A percentile compares a stretch with the other conserved stretches of the same genome.
Evolutionary conservation across 2,113 vertebrate genomes (phyloP).

Genomic region (Leucoraja erinaceus): DNA sequence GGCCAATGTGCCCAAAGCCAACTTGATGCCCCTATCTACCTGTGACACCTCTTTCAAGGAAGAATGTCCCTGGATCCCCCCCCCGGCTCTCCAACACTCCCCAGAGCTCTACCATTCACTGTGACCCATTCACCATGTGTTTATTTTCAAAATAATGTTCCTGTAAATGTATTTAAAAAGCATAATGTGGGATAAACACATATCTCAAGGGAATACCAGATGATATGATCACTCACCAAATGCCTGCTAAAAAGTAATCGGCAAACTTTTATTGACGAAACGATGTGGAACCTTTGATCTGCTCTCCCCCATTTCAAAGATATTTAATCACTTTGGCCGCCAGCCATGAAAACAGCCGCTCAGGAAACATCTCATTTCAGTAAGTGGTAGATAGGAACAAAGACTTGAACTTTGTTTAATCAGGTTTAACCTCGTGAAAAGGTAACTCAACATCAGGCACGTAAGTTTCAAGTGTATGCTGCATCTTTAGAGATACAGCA

Average conservation of each 20-base stretch:
- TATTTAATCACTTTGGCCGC: neutral
- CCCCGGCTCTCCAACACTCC: too few species aligned
- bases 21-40: too few species aligned
- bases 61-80: too few species aligned
- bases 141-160: constrained; percentile 3
- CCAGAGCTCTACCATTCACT: too few species aligned
- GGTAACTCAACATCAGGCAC: neutral
- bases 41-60: too few species aligned
- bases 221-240: neutral
- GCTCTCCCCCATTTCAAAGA: neutral
- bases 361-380: neutral
- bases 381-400: neutral
- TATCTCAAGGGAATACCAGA: too few species aligned
- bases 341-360: neutral
- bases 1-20: too few species aligned
- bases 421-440: neutral
- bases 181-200: neutral
- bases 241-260: neutral
- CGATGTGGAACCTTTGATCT: neutral
- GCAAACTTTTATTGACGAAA: neutral
- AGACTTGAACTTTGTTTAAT: neutral
- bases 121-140: too few species aligned
- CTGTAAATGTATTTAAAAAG: neutral
- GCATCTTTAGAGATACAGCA: neutral
- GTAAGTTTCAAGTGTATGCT: neutral